Base-by-base conservation (phyloP, 2,888 invertebrate genomes). In the Drosophila macrospina region DNA sequence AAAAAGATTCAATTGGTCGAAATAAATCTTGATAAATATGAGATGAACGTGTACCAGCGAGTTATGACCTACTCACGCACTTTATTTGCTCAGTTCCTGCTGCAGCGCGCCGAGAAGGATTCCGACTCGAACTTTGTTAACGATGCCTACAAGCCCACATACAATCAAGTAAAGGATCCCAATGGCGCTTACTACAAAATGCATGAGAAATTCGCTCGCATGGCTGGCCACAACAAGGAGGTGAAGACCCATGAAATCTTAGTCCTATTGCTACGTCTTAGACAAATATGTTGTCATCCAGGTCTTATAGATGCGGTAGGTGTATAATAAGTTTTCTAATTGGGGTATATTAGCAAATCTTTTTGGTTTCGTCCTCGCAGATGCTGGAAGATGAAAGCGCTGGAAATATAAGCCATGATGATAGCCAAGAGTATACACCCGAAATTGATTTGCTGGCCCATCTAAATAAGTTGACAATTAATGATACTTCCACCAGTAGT, bases 211-310 rank as follows among this genome's bases (percentile, higher is more conserved):
- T 93, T 96, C 90, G 92, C 94, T 26, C 93, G 93, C 26, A 83
- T 95, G 60, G 94, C 95, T 89, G 94, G 94, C 89, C 92, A 93
- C 63, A 92, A 92, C 48, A 92, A 94, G 82, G 93, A 95, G 78
- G 94, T 94, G 54, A 93, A 94, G 89, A 93, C 94, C 39, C 93
- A 95, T 93, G 94, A 94, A 92, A 96, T 97, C 91, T 92, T 99
- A 74, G 96, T 98, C 0, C 93, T 98, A 1, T 91, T 99, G 11
- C 92, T 98, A 59, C 94, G 98, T 10, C 92, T 99, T 64, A 94
- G 98, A 0, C 98, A 99, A 91, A 95, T 97, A 65, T 97, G 97
- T 90, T 96, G 97, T 89, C 98, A 98, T 93, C 96, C 98, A 28
- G 95, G 95, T 0, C 93, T 99, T 13, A 96, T 98, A 79, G 94